Conservation (phyloP, 2,888 invertebrate genomes). For the Strigamia maritima region DNA sequence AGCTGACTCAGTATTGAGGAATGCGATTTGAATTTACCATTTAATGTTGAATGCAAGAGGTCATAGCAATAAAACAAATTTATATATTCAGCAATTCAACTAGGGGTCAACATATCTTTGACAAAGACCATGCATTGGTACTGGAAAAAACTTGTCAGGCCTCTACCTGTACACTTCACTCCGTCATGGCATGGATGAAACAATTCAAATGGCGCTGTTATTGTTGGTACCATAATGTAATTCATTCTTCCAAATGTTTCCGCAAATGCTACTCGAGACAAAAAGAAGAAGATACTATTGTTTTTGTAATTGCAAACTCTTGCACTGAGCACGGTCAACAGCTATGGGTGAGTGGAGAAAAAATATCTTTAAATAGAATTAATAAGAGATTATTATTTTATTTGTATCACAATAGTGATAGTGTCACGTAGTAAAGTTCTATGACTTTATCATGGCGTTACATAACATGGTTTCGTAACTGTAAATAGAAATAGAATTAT, state of each 20-base stretch:
- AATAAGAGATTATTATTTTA: background rate
- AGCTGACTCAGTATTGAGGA: background rate
- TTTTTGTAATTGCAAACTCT: background rate
- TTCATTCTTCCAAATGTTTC: background rate
- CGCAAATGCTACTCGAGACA: background rate
- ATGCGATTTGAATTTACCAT: conserved; percentile 25
- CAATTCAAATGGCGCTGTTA: conserved; percentile 8
- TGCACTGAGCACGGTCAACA: background rate
- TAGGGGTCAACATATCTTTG: conserved; percentile 1
- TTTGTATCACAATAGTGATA: background rate
- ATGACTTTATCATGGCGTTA: background rate
- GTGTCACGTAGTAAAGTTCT: background rate
- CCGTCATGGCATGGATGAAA: background rate
- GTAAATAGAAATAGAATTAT: background rate
- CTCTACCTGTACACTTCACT: background rate
- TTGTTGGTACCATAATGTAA: background rate
- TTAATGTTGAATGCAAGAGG: conserved; percentile 13
- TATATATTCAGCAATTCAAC: background rate
- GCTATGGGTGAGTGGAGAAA: background rate
- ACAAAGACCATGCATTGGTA: background rate
- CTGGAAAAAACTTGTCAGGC: background rate
- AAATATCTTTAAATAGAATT: background rate
- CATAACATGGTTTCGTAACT: background rate
- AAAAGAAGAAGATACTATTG: conserved; percentile 7
- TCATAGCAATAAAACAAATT: background rate